Evolutionary conservation across 1,140 invertebrate species (phyloP), one percentile per base, ranked within the genome.

Genomic region (Vanessa atalanta): DNA sequence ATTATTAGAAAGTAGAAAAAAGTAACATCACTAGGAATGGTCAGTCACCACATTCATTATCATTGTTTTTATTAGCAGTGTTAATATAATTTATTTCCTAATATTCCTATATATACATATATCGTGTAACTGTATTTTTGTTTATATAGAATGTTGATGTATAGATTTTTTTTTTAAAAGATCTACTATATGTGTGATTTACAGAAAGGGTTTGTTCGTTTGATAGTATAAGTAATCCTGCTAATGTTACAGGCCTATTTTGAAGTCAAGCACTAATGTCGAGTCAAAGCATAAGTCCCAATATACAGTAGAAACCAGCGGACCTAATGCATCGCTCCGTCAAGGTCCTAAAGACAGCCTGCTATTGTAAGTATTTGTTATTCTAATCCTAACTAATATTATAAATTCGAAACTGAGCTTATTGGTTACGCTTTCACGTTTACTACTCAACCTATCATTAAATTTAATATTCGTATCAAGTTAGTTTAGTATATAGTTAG

Each of bases 271-370:
- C 51, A 81, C 57, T 23, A 82, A 73, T 47, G 63, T 73, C 9
- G 85, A 89, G 14, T 31, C 72, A 8, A 88, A 88, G 65, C 86
- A 89, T 65, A 90, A 89, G 72, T 91, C 88, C 1, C 81, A 85
- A 67, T 88, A 83, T 65, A 71, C 78, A 47, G 76, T 81, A 8
- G 53, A 78, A 3, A 73, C 75, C 23, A 76, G 68, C 23, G 90
- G 90, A 16, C 86, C 89, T 3, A 86, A 92, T 71, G 74, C 84
- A 11, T 63, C 72, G 4, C 75, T 91, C 14, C 79, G 87, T 9
- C 83, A 87, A 50, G 88, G 90, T 43, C 88, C 88, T 3, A 84
- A 89, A 57, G 90, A 92, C 50, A 84, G 75, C 66, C 68, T 90
- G 8, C 74, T 92, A 26, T 70, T 90, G 88, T 92, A 82, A 77